These are phyloP conservation scores for Phyllostomus discolor DNA, from an alignment of 2,113 vertebrate genomes.

Conservation along the genomic window DNA sequence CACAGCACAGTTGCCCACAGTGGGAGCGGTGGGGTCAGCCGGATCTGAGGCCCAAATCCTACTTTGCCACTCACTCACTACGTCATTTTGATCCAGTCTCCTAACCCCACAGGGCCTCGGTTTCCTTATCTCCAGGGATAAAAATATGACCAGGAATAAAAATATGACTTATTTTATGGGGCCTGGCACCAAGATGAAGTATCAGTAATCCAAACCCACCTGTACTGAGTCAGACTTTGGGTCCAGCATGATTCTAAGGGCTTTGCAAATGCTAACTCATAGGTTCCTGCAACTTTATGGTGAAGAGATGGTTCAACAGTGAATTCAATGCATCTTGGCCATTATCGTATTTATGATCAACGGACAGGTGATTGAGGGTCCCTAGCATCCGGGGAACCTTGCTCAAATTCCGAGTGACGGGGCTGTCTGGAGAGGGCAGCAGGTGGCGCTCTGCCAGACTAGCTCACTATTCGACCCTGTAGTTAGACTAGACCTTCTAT, in stretches of 20 bases:
- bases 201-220: neutral
- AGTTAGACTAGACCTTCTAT: accelerated
- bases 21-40: neutral
- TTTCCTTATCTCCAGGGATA: neutral
- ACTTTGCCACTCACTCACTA: neutral
- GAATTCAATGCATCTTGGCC: neutral
- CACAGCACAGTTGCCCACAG: neutral
- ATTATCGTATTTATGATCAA: neutral
- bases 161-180: neutral
- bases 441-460: accelerated
- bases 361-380: neutral
- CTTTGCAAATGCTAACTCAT: neutral
- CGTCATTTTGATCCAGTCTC: neutral
- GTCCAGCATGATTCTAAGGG: neutral
- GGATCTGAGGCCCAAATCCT: neutral
- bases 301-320: neutral
- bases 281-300: neutral
- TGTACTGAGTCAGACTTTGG: neutral
- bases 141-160: neutral
- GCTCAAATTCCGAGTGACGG: neutral
- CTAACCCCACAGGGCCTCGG: accelerated
- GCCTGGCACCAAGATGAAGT: neutral
- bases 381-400: neutral
- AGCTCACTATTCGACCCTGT: neutral
- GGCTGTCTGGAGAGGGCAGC: accelerated